Base-by-base conservation (phyloP, 2,888 invertebrate genomes). In the Griposia aprilina region DNA sequence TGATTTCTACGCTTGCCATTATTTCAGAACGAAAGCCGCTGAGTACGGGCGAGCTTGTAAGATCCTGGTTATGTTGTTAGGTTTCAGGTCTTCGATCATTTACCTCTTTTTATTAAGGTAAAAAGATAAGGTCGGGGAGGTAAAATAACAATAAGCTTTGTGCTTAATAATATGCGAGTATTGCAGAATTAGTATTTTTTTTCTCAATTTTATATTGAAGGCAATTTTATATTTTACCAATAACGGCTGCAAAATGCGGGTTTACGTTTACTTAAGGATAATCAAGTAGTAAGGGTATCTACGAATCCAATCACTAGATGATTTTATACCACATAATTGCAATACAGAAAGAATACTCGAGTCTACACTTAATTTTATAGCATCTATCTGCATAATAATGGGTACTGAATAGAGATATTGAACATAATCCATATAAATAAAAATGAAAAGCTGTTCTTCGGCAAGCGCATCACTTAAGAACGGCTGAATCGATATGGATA, bases 1-100 rank as follows among this genome's bases (percentile, higher is more conserved):
- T 88, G 81, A 87, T 83, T 83, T 86, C 72, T 83, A 60, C 72
- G 80, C 76, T 67, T 76, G 59, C 70, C 69, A 85, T 82, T 81
- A 78, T 84, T 87, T 87, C 74, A 67, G 69, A 74, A 72, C 81
- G 87, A 84, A 80, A 84, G 81, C 81, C 30, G 74, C 87, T 74
- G 84, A 75, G 66, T 70, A 59, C 81, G 62, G 8, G 66, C 62
- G 41, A 13, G 26, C 65, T 75, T 74, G 70, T 79, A 63, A 20
- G 69, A 15, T 60, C 59, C 66, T 50, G 60, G 30, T 74, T 55
- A 36, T 73, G 5, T 66, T 67, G 67, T 83, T 68, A 74, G 52
- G 65, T 62, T 68, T 73, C 62, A 84, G 83, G 50, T 36, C 23
- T 84, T 69, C 30, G 20, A 62, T 26, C 60, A 36, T 69, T 57